A percentile compares a stretch with the other conserved stretches of the same genome.
Evolutionary conservation across 2,113 vertebrate species (phyloP).

Genomic region (Tachysurus fulvidraco): DNA sequence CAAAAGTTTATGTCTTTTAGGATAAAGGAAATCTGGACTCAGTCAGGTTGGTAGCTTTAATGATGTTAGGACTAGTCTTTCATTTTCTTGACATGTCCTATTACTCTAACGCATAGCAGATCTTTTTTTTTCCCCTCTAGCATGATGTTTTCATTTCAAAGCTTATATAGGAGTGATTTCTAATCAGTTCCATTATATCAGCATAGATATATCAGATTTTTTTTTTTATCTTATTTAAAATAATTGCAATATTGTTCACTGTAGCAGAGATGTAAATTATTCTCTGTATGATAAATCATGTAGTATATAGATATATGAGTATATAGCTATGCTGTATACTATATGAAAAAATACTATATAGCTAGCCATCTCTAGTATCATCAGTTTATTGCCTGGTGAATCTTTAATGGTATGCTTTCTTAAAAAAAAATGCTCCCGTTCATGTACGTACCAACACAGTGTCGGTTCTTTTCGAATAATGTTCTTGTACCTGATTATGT

Average conservation of each 20-base stretch:
- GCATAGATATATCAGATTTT: too few species aligned
- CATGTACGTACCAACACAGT: background rate
- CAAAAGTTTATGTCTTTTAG: slow-evolving; percentile 39
- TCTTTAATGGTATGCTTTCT: background rate
- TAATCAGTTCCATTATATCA: slow-evolving; percentile 4
- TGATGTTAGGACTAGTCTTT: slow-evolving; percentile 31
- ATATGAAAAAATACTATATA: too few species aligned
- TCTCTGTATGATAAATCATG: background rate
- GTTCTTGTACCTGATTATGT: background rate
- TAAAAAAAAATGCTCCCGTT: background rate
- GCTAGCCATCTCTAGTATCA: background rate
- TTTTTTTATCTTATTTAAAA: background rate
- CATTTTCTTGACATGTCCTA: slow-evolving; percentile 40
- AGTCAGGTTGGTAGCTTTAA: slow-evolving; percentile 35
- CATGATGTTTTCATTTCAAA: slow-evolving; percentile 5
- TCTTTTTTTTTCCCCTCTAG: slow-evolving; percentile 1
- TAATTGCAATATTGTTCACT: background rate
- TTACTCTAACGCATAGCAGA: slow-evolving; percentile 37
- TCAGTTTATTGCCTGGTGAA: background rate
- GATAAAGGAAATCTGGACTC: slow-evolving; percentile 45
- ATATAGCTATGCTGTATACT: background rate
- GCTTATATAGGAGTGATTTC: background rate
- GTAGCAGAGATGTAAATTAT: background rate
- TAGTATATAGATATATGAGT: background rate
- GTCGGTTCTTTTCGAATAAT: background rate